Evolutionary conservation across 2,113 vertebrate genomes (phyloP).

Genomic region (Sciurus niger): DNA sequence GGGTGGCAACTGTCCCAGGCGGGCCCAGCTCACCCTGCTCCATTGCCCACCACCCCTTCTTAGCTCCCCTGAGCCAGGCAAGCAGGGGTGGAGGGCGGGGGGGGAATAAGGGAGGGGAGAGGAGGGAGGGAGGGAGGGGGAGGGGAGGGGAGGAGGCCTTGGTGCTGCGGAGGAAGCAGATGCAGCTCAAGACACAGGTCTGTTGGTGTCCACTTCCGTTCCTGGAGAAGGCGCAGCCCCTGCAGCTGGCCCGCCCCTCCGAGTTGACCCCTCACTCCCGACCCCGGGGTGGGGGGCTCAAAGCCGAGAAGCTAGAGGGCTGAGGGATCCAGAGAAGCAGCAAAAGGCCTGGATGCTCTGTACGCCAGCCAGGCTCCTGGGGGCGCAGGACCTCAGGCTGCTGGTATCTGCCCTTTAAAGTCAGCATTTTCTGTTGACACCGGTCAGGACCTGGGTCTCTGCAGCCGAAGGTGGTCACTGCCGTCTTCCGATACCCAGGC

Average conservation of each 20-base stretch:
- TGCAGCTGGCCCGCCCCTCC: background rate
- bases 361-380: background rate
- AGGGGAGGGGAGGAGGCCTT: background rate
- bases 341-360: too few species aligned
- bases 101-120: background rate
- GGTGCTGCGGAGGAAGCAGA: background rate
- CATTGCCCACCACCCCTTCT: background rate
- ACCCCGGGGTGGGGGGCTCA: background rate
- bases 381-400: background rate
- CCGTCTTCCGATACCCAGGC: accelerated
- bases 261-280: background rate
- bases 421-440: too few species aligned
- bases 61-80: background rate
- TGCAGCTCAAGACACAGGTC: background rate
- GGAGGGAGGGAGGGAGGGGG: too few species aligned
- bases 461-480: accelerated
- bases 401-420: accelerated
- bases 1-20: background rate
- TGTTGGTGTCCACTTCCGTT: constrained; percentile 37
- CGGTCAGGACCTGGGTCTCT: accelerated
- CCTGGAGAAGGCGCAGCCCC: background rate
- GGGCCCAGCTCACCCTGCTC: background rate
- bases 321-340: too few species aligned
- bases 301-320: background rate
- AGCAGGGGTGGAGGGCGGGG: background rate